A percentile compares a stretch with the other conserved stretches of the same genome.
Evolutionary conservation across 2,888 invertebrate species (phyloP).

Genomic region (Vanessa cardui): DNA sequence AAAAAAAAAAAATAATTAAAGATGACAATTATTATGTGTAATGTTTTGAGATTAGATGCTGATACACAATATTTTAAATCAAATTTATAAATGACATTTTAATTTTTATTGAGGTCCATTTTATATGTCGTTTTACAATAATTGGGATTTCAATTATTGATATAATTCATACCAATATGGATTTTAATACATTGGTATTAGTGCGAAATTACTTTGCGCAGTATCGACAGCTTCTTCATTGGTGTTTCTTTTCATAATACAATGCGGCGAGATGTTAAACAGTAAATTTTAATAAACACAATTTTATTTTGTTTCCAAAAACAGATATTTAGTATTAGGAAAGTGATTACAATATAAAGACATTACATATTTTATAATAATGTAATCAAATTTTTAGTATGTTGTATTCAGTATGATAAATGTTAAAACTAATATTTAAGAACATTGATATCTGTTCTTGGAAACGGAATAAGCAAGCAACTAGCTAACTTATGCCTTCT

Average conservation of each 20-base stretch:
- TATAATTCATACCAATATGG: constrained; percentile 10
- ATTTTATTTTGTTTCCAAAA: constrained; percentile 23
- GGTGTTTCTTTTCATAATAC: constrained; percentile 34
- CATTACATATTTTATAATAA: background rate
- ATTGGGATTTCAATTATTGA: background rate
- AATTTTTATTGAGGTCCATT: constrained; percentile 23
- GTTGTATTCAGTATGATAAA: background rate
- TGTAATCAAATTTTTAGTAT: background rate
- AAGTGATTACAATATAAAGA: background rate
- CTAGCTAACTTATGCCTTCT: constrained; percentile 36
- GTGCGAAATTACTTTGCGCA: constrained; percentile 35
- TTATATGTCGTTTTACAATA: constrained; percentile 22
- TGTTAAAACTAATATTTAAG: background rate
- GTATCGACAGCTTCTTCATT: constrained; percentile 39
- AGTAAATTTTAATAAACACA: constrained; percentile 24
- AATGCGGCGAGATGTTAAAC: constrained; percentile 31
- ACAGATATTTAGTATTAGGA: background rate
- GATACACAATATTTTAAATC: background rate
- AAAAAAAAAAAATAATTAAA: too few species aligned
- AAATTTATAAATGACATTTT: background rate
- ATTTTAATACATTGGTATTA: constrained; percentile 14
- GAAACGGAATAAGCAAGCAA: constrained; percentile 32
- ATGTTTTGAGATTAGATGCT: too few species aligned
- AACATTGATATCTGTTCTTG: constrained; percentile 24
- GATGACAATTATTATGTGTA: too few species aligned